phyloP scores from a whole-genome alignment of 2,113 vertebrate genomes.

The Miniopterus natalensis region DNA sequence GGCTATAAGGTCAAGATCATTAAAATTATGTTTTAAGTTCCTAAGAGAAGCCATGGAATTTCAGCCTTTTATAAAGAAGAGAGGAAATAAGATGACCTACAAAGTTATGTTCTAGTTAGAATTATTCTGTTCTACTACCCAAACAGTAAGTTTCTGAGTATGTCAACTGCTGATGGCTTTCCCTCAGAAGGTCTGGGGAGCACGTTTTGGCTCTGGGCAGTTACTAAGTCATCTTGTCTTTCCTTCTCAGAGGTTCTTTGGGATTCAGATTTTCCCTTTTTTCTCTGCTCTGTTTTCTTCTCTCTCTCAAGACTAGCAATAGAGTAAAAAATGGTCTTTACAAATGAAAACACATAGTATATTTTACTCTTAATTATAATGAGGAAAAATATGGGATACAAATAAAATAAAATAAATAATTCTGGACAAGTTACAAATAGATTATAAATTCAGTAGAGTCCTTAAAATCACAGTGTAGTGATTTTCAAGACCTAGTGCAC shows the following conservation, averaged over 20 bases:
- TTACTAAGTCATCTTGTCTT: neutral
- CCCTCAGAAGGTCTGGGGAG: accelerated
- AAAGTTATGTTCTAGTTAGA: neutral
- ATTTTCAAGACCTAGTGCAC: neutral
- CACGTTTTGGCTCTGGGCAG: neutral
- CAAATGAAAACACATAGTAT: neutral
- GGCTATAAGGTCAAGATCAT: neutral
- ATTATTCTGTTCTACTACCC: neutral
- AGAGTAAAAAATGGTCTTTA: neutral
- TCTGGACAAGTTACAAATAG: neutral
- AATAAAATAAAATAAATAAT: neutral
- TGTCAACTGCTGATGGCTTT: neutral
- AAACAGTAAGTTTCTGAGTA: neutral
- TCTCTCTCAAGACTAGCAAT: neutral
- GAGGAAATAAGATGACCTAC: neutral
- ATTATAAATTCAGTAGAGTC: neutral
- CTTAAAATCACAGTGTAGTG: neutral
- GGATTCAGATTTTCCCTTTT: neutral
- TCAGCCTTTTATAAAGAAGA: neutral
- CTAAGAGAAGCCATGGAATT: neutral
- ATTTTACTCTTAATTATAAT: neutral
- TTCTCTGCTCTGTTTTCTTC: neutral
- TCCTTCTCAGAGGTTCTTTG: neutral
- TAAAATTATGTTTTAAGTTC: neutral
- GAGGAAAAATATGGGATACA: neutral